Base-by-base conservation (phyloP, 2,888 invertebrate genomes). In the Hydriomena furcata region DNA sequence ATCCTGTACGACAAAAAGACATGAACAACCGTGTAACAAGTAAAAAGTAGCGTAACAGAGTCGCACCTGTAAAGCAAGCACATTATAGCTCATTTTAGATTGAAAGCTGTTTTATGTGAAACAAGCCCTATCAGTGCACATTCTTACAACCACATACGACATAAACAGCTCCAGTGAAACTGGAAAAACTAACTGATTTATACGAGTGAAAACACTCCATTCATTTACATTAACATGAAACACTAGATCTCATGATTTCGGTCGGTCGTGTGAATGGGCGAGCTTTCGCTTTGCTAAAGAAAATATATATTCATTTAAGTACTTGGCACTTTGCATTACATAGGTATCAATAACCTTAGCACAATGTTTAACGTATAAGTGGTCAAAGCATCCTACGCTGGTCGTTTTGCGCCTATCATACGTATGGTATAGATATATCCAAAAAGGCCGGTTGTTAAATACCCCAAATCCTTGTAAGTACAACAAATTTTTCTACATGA, bases 91-190 rank as follows among this genome's bases (percentile, higher is more conserved):
- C 37, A 35, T 12, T 35, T 35, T 12, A 11, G 7, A 11, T 3
- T 40, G 11, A 20, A 23, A 13, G 13, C 25, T 11, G 36, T 30
- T 40, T 27, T 1, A 1, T 30, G 44, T 44, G 44, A 36, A n/a
- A 44, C 36, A 31, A 0, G 7, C 17, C 4, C 12, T 4, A 38
- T 25, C 12, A 59, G 58, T 63, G 55, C 52, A 57, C 61, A 68
- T 70, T 70, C 65, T 63, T 48, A 28, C 45, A 43, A 50, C 55
- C 31, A 32, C 43, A 17, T 30, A 21, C 17, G 38, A 47, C 53
- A 46, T 41, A 37, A 44, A 44, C 38, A 35, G 28, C 32, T 40
- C 37, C 36, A 54, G 56, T 54, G 51, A 55, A 58, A 57, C 51
- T 60, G 52, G 51, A 55, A 55, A 58, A 55, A 55, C 54, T 53